These are phyloP conservation scores for Drosophila trapezifrons DNA, from an alignment of 1,140 invertebrate genomes.

Conservation along the genomic window DNA sequence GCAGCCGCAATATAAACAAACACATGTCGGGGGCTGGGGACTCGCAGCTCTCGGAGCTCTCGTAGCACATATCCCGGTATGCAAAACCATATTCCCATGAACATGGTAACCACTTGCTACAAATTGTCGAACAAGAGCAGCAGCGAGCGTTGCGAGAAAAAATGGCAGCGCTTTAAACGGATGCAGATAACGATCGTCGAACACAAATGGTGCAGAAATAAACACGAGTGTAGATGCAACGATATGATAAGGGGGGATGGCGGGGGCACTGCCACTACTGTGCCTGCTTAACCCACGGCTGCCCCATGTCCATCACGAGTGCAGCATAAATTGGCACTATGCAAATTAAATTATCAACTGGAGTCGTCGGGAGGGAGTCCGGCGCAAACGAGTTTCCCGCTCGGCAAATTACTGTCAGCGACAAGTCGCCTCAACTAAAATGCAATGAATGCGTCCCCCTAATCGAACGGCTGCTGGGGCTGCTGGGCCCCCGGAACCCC, in stretches of 20 bases:
- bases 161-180: slow-evolving; percentile 74
- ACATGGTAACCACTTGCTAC: slow-evolving; percentile 82
- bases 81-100: slow-evolving; percentile 80
- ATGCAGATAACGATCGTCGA: slow-evolving; percentile 83
- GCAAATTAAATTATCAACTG: slow-evolving; percentile 82
- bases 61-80: slow-evolving; percentile 47
- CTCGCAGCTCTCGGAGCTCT: slow-evolving; percentile 8
- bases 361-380: not conserved
- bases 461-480: slow-evolving; percentile 32
- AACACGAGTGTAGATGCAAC: slow-evolving; percentile 83
- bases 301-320: slow-evolving; percentile 72
- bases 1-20: slow-evolving; percentile 65
- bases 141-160: slow-evolving; percentile 36
- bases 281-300: slow-evolving; percentile 43
- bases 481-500: slow-evolving; percentile 7
- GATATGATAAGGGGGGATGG: slow-evolving; percentile 63
- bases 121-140: slow-evolving; percentile 80
- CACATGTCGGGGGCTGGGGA: slow-evolving; percentile 48
- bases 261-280: slow-evolving; percentile 1
- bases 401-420: slow-evolving; percentile 79
- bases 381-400: slow-evolving; percentile 67
- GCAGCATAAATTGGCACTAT: slow-evolving; percentile 80
- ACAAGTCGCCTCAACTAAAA: slow-evolving; percentile 64
- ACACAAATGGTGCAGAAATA: slow-evolving; percentile 83
- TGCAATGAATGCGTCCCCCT: slow-evolving; percentile 76